Conservation (phyloP, 2,113 vertebrate species). For the Noturus placidus region DNA sequence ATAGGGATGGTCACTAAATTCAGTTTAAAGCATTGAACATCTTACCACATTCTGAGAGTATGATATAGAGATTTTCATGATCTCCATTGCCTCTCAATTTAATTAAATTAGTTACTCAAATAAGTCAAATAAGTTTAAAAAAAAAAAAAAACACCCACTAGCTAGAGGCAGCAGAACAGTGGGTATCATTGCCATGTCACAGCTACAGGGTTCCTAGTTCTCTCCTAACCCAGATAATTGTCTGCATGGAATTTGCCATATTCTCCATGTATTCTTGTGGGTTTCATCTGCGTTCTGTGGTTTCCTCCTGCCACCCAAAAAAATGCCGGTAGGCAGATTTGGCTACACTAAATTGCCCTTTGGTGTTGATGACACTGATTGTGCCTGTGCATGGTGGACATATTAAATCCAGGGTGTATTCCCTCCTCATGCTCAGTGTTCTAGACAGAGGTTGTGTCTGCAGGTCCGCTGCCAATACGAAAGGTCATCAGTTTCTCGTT, state of each 20-base stretch:
- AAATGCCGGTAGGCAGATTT: not conserved
- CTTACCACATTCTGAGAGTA: not conserved
- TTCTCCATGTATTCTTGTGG: not conserved
- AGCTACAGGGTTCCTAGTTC: not conserved
- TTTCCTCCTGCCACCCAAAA: not conserved
- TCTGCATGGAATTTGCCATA: not conserved
- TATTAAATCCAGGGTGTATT: not conserved
- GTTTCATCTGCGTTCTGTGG: not conserved
- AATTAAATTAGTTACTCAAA: not conserved
- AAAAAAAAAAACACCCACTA: not conserved
- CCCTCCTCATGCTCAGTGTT: not conserved
- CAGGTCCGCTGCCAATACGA: not conserved
- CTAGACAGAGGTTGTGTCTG: not conserved
- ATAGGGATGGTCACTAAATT: not conserved
- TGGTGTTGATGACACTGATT: not conserved
- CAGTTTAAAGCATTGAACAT: not conserved
- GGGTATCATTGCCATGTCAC: not conserved
- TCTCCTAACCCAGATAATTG: not conserved
- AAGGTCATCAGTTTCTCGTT: not conserved
- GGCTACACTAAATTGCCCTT: not conserved
- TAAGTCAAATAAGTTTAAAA: not conserved
- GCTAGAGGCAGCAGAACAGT: not conserved
- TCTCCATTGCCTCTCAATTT: not conserved
- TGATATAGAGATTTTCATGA: not conserved
- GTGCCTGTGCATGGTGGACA: not conserved